Evolutionary conservation across 2,797 vertebrate species (phyloP), one percentile per base, ranked within the genome.

Genomic region (Alfaro cultratus): DNA sequence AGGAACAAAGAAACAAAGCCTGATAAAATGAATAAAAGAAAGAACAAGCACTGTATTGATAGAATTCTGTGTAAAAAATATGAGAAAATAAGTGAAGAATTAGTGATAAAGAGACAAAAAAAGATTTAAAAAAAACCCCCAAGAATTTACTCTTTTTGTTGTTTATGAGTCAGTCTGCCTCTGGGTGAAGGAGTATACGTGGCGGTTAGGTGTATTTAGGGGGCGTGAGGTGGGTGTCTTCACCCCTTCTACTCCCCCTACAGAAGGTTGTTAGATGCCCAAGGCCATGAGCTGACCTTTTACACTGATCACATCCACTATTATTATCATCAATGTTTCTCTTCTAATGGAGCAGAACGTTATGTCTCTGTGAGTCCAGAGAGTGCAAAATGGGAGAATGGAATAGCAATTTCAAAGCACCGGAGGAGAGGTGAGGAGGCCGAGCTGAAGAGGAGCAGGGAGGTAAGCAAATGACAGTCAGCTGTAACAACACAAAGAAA

Each of bases 251-350:
- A 79, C 79, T 84, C 86, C 83, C 81, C 77, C 79, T 75, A 60
- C 92, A 83, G 80, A 83, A 81, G 81, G 79, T 88, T 88, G 90
- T 74, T 86, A 79, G 67, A 23, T 13, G 86, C 94, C 91, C 18
- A 84, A 83, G 88, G 93, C 88, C 86, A 85, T 47, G 87, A 76
- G 77, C 76, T 94, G 94, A 94, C 94, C 93, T 94, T 94, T 94
- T 88, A 81, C 91, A 90, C 90, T 86, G 89, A 95, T 94, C 92
- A 86, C 86, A 94, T 93, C 89, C 85, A 79, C 84, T 85, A 87
- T 92, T 92, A 95, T 94, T 91, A 94, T 87, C 91, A 91, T 93
- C 92, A 93, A 83, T 84, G 90, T 91, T 91, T 88, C 90, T 90
- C 85, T 87, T 90, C 89, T 91, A 94, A 93, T 89, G 89, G 88